Evolutionary conservation across 2,888 invertebrate genomes (phyloP), one percentile per base, ranked within the genome.

Genomic region (Rosalia funebris): DNA sequence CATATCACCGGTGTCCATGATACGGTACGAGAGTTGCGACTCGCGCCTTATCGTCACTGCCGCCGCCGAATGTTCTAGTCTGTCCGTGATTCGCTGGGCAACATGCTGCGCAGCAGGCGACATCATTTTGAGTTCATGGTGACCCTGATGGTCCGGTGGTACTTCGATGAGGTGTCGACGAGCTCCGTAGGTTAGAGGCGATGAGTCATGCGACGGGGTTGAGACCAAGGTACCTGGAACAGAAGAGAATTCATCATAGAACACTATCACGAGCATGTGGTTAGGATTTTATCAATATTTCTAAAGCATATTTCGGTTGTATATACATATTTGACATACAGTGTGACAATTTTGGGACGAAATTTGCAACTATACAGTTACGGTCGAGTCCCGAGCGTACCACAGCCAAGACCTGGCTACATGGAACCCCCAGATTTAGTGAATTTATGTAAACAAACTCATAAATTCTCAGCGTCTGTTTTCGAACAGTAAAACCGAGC

Each of bases 61-160:
- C 53, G 53, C 42, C 44, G 61, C 11, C 57, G 54, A 46, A 19
- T 53, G 50, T 7, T 46, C 54, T 62, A 57, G 53, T 60, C 47
- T 50, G 37, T 55, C 31, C 15, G 11, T 12, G 48, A 31, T 36
- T 46, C 56, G 44, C 39, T 57, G 44, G 53, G 37, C 56, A 55
- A 60, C 34, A 46, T 58, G 48, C 55, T 31, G 48, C 20, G 36
- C 32, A 10, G 17, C n/a, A 5, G 34, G 1, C 14, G 58, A 52
- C 58, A 54, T 63, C 65, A 65, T 65, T 53, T 60, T 41, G 45
- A 31, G 14, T 50, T 56, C 65, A 65, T 60, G 14, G 34, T 57
- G 32, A 42, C 25, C 20, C 15, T 19, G 37, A 44, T 42, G 41
- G 56, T 12, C 41, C 17, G 42, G 39, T 25, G 39, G 20, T 55